A percentile compares a stretch with the other conserved stretches of the same genome.
Conservation (phyloP, 2,888 invertebrate species). For the Merodon equestris region DNA sequence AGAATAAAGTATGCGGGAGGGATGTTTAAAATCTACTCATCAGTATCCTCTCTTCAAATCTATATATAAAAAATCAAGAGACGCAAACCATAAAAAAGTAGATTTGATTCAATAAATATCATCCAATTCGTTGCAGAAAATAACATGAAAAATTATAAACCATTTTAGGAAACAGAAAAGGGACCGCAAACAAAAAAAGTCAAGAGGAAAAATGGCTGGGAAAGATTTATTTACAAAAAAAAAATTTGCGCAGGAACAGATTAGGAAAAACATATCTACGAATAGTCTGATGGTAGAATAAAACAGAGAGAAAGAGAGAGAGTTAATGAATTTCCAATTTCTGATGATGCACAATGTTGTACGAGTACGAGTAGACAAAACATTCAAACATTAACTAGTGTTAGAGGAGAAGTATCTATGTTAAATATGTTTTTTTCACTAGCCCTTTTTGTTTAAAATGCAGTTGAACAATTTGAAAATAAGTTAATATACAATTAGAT, state of each 20-base stretch:
- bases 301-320: conserved; percentile 26
- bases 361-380: conserved; percentile 67
- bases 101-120: conserved; percentile 43
- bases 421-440: conserved; percentile 17
- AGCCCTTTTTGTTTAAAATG: conserved; percentile 35
- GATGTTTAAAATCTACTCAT: conserved; percentile 64
- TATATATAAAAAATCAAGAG: conserved; percentile 21
- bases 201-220: conserved; percentile 24
- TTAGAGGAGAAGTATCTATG: conserved; percentile 55
- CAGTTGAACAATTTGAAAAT: conserved; percentile 48
- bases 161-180: conserved; percentile 24
- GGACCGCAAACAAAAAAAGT: conserved; percentile 31
- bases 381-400: conserved; percentile 67
- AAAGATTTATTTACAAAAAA: not conserved
- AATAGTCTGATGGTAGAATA: conserved; percentile 56
- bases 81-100: conserved; percentile 48
- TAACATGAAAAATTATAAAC: not conserved
- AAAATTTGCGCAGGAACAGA: not conserved
- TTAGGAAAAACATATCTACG: conserved; percentile 9
- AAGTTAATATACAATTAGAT: conserved; percentile 14
- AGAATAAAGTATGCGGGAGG: conserved; percentile 66
- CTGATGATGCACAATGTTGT: conserved; percentile 68
- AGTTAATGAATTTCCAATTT: conserved; percentile 59
- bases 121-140: conserved; percentile 34
- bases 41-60: conserved; percentile 20